Percentiles rank a stretch among this genome's conserved stretches.
These are phyloP conservation scores for Etheostoma spectabile DNA, from an alignment of 2,113 vertebrate genomes.

Conservation along the genomic window DNA sequence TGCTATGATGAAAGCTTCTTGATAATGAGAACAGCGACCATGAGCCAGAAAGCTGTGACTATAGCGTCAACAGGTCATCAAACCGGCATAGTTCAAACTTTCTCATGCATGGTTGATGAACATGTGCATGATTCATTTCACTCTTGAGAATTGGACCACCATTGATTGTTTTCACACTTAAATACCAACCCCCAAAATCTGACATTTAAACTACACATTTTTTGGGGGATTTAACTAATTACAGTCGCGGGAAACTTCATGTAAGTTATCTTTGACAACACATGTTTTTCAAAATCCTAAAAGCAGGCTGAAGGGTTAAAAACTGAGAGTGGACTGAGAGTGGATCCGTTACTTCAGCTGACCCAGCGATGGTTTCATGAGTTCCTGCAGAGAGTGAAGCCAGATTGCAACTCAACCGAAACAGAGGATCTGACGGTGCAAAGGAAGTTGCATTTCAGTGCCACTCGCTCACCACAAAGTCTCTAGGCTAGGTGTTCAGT, in stretches of 20 bases:
- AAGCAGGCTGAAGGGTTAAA: not conserved
- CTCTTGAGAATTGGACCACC: not conserved
- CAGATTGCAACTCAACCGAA: constrained; percentile 37
- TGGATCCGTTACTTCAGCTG: constrained; percentile 7
- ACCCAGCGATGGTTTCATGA: constrained; percentile 2
- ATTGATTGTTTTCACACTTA: not conserved
- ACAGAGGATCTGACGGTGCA: constrained; percentile 18
- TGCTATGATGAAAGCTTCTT: constrained; percentile 65
- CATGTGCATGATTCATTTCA: not conserved
- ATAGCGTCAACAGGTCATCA: constrained; percentile 67
- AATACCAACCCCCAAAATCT: not conserved
- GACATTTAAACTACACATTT: not conserved
- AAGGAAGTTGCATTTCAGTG: constrained; percentile 28
- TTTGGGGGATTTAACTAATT: not conserved
- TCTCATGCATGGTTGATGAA: constrained; percentile 38
- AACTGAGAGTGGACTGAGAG: constrained; percentile 1
- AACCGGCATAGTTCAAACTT: constrained; percentile 52
- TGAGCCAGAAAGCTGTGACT: constrained; percentile 62
- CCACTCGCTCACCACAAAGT: constrained; percentile 7
- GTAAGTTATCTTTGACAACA: not conserved
- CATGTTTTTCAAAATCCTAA: not conserved
- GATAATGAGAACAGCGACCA: constrained; percentile 68
- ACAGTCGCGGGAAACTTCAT: not conserved
- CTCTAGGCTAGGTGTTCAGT: constrained; percentile 35
- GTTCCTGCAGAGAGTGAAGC: constrained; percentile 43